Evolutionary conservation across 2,113 vertebrate species (phyloP).

Genomic region (Motacilla alba): DNA sequence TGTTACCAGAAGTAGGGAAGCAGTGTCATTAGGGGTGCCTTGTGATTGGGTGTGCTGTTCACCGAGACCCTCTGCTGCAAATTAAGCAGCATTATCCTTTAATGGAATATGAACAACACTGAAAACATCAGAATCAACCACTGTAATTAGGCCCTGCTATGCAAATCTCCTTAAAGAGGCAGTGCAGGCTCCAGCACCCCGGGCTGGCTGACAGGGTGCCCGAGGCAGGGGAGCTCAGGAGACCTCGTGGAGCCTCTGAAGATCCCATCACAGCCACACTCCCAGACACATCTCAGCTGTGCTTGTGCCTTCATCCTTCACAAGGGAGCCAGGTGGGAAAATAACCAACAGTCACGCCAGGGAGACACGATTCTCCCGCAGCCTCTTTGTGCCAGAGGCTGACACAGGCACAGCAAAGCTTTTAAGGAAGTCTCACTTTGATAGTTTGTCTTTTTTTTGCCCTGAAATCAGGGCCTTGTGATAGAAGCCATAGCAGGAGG

Average conservation of each 20-base stretch:
- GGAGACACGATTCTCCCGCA: background rate
- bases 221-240: background rate
- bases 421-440: background rate
- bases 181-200: background rate
- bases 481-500: background rate
- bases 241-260: background rate
- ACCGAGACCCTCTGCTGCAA: constrained; percentile 54
- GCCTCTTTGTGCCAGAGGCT: background rate
- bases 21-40: constrained; percentile 57
- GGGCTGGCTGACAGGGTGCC: background rate
- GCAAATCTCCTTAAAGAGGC: constrained; percentile 56
- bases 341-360: background rate
- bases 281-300: background rate
- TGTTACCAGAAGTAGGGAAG: constrained; percentile 57
- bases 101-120: constrained; percentile 62
- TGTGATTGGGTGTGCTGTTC: constrained; percentile 50
- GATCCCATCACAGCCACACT: background rate
- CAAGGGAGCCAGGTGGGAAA: background rate
- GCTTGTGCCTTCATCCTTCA: background rate
- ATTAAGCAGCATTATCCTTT: constrained; percentile 60
- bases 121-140: constrained; percentile 52
- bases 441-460: background rate
- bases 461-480: background rate
- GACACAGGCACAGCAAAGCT: background rate
- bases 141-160: constrained; percentile 51